Conservation (phyloP, 2,113 vertebrate species). For the Phylloscopus whistleri region DNA sequence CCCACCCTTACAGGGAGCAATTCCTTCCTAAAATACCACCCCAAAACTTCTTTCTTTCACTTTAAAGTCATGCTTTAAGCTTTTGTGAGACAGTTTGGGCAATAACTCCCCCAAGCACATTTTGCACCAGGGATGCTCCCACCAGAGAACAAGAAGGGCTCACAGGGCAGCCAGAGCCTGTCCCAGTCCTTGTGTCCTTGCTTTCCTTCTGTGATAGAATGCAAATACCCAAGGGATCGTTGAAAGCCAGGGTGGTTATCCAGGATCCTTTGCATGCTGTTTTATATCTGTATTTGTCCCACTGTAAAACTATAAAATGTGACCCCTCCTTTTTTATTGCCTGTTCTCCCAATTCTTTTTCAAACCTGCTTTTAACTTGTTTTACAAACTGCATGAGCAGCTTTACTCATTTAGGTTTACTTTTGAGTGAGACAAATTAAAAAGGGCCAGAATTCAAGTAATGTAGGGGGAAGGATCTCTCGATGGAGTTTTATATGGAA, state of each 20-base stretch:
- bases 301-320: not conserved
- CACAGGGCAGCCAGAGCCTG: not conserved
- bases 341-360: not conserved
- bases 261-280: not conserved
- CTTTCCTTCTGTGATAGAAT: not conserved
- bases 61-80: not conserved
- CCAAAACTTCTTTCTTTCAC: not conserved
- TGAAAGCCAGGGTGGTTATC: not conserved
- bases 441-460: not conserved
- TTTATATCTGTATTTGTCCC: not conserved
- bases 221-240: not conserved
- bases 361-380: not conserved
- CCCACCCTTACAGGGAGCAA: accelerated
- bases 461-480: not conserved
- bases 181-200: accelerated
- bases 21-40: not conserved
- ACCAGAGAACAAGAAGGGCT: not conserved
- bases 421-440: not conserved
- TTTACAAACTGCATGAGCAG: not conserved
- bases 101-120: not conserved
- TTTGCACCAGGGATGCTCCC: not conserved
- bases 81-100: not conserved
- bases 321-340: not conserved
- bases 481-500: not conserved
- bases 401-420: not conserved